Evolutionary conservation across 2,888 invertebrate species (phyloP).

Genomic region (Cephalotes varians): DNA sequence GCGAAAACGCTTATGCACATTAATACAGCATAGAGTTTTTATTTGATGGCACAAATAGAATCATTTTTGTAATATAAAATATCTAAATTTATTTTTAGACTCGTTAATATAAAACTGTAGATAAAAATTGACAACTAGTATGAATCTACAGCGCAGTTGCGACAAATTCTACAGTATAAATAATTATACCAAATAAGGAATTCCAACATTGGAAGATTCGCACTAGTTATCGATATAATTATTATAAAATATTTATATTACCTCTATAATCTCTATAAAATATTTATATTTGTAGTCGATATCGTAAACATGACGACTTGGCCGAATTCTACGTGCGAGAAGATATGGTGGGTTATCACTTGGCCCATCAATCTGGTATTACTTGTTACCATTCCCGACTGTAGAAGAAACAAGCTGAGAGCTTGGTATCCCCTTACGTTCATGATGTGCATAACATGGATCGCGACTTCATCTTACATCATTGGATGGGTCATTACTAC

Average conservation of each 20-base stretch:
- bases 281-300: slow-evolving; percentile 72
- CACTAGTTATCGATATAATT: neutral
- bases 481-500: slow-evolving; percentile 95
- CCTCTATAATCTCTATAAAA: neutral
- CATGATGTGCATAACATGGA: slow-evolving; percentile 93
- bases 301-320: slow-evolving; percentile 87
- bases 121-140: neutral
- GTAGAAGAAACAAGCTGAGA: slow-evolving; percentile 87
- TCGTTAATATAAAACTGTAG: neutral
- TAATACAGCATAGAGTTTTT: neutral
- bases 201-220: neutral
- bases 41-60: neutral
- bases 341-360: slow-evolving; percentile 89
- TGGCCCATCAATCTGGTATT: slow-evolving; percentile 92
- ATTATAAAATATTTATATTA: neutral
- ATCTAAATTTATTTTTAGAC: neutral
- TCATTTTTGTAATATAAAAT: neutral
- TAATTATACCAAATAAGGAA: neutral
- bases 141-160: neutral
- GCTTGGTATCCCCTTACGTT: slow-evolving; percentile 90
- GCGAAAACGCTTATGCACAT: neutral
- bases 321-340: slow-evolving; percentile 87
- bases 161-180: neutral
- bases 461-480: slow-evolving; percentile 92
- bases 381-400: slow-evolving; percentile 92